phyloP scores from a whole-genome alignment of 2,888 invertebrate species.

The Cheilosia vernalis region DNA sequence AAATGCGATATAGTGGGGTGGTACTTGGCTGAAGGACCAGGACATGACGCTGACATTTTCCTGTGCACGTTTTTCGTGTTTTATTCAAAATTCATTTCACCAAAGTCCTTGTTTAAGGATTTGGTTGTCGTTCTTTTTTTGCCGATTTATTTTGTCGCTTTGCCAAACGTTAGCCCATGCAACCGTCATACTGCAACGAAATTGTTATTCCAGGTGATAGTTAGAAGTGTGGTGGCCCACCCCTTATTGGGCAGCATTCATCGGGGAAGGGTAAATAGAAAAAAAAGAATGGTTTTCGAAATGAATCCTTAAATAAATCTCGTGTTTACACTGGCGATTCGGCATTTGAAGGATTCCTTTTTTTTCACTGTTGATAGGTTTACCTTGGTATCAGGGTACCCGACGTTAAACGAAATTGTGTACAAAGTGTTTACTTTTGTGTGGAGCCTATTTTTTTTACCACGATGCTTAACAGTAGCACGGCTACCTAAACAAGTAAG shows the following conservation, averaged over 20 bases:
- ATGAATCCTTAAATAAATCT: conserved; percentile 67
- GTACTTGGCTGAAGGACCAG: conserved; percentile 22
- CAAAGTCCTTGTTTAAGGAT: conserved; percentile 65
- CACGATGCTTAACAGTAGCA: too few relatives aligned
- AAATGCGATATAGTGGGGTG: conserved; percentile 24
- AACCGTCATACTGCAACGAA: conserved; percentile 55
- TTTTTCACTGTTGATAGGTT: not conserved
- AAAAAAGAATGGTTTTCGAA: conserved; percentile 25
- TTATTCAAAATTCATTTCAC: conserved; percentile 69
- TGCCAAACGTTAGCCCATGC: conserved; percentile 43
- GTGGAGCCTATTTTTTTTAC: too few relatives aligned
- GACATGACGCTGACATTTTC: conserved; percentile 61
- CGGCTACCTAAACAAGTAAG: too few relatives aligned
- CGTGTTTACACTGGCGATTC: conserved; percentile 46
- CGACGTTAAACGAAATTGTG: not conserved
- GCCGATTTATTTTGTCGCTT: conserved; percentile 27
- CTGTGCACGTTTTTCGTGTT: conserved; percentile 58
- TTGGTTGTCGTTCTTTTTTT: conserved; percentile 5
- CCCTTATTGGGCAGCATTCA: conserved; percentile 2
- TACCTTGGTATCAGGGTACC: not conserved
- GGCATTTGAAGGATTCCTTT: conserved; percentile 25
- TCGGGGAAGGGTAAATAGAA: conserved; percentile 1
- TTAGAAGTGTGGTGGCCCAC: conserved; percentile 18
- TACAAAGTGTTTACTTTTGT: too few relatives aligned
- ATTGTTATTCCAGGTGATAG: conserved; percentile 63